phyloP scores from a whole-genome alignment of 2,797 vertebrate species.

The Scarus forsteni region DNA sequence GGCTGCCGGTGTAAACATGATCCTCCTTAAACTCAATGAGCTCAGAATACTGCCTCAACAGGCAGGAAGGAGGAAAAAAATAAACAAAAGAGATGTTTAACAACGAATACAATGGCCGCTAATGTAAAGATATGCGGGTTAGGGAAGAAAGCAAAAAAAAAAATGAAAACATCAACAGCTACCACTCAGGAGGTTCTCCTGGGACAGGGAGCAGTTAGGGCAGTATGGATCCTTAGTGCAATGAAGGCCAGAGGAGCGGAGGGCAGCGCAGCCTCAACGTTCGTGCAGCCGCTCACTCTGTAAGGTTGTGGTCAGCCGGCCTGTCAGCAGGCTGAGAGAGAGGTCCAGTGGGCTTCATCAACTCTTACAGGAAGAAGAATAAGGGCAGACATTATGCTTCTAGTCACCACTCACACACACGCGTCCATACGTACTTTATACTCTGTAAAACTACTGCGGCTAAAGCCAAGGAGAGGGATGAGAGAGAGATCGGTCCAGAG shows the following conservation, averaged over 20 bases:
- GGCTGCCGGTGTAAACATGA: constrained; percentile 81
- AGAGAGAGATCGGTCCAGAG: constrained; percentile 68
- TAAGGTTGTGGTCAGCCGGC: constrained; percentile 53
- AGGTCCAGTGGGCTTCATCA: constrained; percentile 59
- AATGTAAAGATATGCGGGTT: constrained; percentile 61
- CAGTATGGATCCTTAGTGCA: constrained; percentile 86
- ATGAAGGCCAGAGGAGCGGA: constrained; percentile 75
- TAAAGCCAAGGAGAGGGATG: constrained; percentile 52
- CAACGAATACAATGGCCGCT: constrained; percentile 57
- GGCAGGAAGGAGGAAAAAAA: constrained; percentile 6
- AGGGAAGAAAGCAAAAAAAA: constrained; percentile 6
- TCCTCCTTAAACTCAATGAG: constrained; percentile 48
- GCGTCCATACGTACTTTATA: constrained; percentile 50
- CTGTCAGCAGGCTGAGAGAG: constrained; percentile 45
- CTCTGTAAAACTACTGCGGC: constrained; percentile 72
- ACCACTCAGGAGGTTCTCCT: constrained; percentile 64
- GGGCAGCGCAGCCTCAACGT: constrained; percentile 44
- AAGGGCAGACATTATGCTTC: constrained; percentile 66
- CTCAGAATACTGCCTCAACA: constrained; percentile 70
- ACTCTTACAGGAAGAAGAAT: constrained; percentile 62
- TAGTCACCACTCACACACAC: constrained; percentile 47
- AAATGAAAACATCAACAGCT: constrained; percentile 57
- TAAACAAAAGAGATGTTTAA: constrained; percentile 30
- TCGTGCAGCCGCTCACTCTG: constrained; percentile 57
- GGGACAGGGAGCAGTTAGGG: constrained; percentile 65